phyloP scores from a whole-genome alignment of 2,797 vertebrate species.

The Chaunax sp. region DNA sequence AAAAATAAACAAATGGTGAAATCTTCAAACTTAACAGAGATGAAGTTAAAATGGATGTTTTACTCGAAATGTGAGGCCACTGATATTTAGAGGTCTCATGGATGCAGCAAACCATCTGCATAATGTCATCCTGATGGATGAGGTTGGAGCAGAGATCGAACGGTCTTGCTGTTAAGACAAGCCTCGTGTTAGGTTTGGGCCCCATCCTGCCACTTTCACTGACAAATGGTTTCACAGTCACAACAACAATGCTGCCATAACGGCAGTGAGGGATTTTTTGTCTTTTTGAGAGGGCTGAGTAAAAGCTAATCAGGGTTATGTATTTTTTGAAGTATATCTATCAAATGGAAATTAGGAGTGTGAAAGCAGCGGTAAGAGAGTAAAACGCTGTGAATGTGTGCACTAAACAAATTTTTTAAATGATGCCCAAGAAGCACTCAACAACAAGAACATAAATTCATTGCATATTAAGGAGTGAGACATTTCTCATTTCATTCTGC shows the following conservation, averaged over 20 bases:
- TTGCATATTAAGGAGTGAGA: constrained; percentile 32
- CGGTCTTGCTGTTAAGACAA: constrained; percentile 56
- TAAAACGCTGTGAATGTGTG: constrained; percentile 7
- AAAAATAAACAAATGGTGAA: constrained; percentile 8
- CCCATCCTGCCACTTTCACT: constrained; percentile 48
- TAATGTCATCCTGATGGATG: constrained; percentile 71
- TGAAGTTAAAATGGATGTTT: constrained; percentile 15
- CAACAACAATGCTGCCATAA: constrained; percentile 13
- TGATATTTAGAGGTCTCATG: constrained; percentile 29
- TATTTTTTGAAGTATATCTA: constrained; percentile 12
- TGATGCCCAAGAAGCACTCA: too few species aligned
- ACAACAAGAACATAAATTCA: constrained; percentile 28
- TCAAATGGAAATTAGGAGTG: constrained; percentile 14
- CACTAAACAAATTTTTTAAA: too few species aligned
- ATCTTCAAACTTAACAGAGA: constrained; percentile 3
- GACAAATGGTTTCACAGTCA: constrained; percentile 58
- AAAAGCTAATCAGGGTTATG: constrained; percentile 44
- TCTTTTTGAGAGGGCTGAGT: not conserved
- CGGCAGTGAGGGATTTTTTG: constrained; percentile 18
- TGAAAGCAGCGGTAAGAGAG: not conserved
- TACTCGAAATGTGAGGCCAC: constrained; percentile 24
- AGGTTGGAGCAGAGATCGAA: constrained; percentile 49
- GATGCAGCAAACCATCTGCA: constrained; percentile 54
- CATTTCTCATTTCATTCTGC: too few species aligned
- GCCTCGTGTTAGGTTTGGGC: constrained; percentile 40